Percentiles rank a stretch among this genome's conserved stretches.
These are phyloP conservation scores for Sycophaga agraensis DNA, from an alignment of 1,140 invertebrate species.

Conservation along the genomic window DNA sequence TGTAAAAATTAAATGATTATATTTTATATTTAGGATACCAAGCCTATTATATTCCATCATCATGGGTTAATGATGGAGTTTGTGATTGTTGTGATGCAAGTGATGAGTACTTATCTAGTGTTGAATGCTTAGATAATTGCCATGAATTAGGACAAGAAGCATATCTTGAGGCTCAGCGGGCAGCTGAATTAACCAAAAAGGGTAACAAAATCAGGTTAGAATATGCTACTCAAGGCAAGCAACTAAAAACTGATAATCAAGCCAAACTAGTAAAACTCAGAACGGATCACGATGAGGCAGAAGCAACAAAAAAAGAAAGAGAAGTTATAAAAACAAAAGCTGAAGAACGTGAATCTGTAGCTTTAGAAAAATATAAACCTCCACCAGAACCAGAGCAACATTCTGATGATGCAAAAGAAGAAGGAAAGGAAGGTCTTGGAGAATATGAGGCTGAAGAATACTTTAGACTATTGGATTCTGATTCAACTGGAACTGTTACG, in stretches of 20 bases:
- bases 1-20: not conserved
- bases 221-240: slow-evolving; percentile 76
- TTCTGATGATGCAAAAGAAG: slow-evolving; percentile 55
- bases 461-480: slow-evolving; percentile 76
- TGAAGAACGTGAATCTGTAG: slow-evolving; percentile 73
- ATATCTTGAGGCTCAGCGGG: slow-evolving; percentile 71
- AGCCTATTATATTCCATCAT: slow-evolving; percentile 75
- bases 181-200: slow-evolving; percentile 72
- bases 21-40: slow-evolving; percentile 21
- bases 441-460: slow-evolving; percentile 67
- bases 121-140: slow-evolving; percentile 76
- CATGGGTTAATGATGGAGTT: slow-evolving; percentile 92
- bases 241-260: slow-evolving; percentile 72
- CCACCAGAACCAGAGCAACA: slow-evolving; percentile 65
- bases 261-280: slow-evolving; percentile 69
- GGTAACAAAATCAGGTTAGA: slow-evolving; percentile 78
- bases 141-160: slow-evolving; percentile 80
- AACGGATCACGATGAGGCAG: slow-evolving; percentile 71
- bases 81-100: slow-evolving; percentile 98
- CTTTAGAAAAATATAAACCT: slow-evolving; percentile 75
- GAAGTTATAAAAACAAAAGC: slow-evolving; percentile 70
- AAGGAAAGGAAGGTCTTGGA: slow-evolving; percentile 62
- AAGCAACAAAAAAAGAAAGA: slow-evolving; percentile 72
- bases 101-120: slow-evolving; percentile 78
- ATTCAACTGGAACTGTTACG: slow-evolving; percentile 75